These are phyloP conservation scores for Vollenhovia emeryi DNA, from an alignment of 1,140 invertebrate species.

Conservation along the genomic window DNA sequence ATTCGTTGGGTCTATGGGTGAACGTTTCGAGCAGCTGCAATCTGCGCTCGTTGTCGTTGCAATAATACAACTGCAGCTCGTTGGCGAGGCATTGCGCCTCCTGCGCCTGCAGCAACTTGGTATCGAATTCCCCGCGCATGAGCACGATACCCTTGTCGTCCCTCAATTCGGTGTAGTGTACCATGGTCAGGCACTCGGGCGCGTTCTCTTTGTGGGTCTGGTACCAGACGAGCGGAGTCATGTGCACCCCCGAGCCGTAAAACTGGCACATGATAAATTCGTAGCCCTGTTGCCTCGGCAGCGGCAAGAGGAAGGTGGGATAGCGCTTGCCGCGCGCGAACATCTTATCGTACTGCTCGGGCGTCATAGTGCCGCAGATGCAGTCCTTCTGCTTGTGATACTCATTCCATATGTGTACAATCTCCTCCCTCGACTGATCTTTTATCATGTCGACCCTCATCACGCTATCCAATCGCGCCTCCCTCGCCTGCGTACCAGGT, in stretches of 20 bases:
- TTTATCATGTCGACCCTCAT: constrained; percentile 93
- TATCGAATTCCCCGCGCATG: constrained; percentile 95
- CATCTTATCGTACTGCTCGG: constrained; percentile 87
- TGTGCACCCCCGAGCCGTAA: constrained; percentile 91
- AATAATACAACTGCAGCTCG: constrained; percentile 94
- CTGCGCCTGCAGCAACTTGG: constrained; percentile 90
- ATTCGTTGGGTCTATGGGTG: constrained; percentile 90
- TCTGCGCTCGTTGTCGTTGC: constrained; percentile 88
- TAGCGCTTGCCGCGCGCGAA: constrained; percentile 86
- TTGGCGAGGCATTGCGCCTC: constrained; percentile 95
- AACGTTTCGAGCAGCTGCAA: constrained; percentile 90
- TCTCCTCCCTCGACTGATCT: constrained; percentile 91
- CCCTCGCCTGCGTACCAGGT: constrained; percentile 78
- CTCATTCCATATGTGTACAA: constrained; percentile 92
- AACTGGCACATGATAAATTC: constrained; percentile 95
- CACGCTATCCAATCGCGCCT: constrained; percentile 87
- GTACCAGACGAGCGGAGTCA: constrained; percentile 94
- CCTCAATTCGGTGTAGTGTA: constrained; percentile 93
- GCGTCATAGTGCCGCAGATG: constrained; percentile 90
- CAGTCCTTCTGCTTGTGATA: constrained; percentile 92
- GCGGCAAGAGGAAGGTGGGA: constrained; percentile 92
- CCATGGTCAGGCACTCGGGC: constrained; percentile 94
- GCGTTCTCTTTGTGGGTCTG: constrained; percentile 96
- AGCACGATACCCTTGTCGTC: constrained; percentile 92
- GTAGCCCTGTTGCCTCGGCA: constrained; percentile 93